phyloP scores from a whole-genome alignment of 2,888 invertebrate species.

The Eristalis arbustorum region DNA sequence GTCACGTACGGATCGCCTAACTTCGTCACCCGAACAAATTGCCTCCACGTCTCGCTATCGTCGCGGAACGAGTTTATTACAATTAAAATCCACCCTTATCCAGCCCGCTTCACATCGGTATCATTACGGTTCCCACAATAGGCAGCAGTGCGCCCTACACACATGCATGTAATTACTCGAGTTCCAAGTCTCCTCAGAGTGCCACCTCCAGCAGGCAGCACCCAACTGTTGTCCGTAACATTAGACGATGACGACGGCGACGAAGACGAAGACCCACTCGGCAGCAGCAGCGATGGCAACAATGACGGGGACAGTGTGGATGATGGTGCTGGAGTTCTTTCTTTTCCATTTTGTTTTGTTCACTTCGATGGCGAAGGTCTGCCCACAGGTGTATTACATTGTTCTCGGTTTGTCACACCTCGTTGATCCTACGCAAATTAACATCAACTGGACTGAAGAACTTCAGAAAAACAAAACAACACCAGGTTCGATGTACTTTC shows the following conservation, averaged over 20 bases:
- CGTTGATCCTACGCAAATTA: conserved; percentile 70
- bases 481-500: conserved; percentile 60
- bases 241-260: conserved; percentile 42
- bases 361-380: conserved; percentile 31
- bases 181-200: neutral
- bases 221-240: conserved; percentile 62
- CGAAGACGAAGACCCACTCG: conserved; percentile 5
- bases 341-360: neutral
- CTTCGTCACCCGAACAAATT: neutral
- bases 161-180: neutral
- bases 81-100: neutral
- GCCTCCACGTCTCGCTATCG: neutral
- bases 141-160: neutral
- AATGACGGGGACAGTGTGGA: conserved; percentile 34
- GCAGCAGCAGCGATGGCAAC: neutral
- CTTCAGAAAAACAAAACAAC: conserved; percentile 20
- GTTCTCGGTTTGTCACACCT: conserved; percentile 67
- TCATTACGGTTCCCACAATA: neutral
- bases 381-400: conserved; percentile 67
- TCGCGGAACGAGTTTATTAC: neutral
- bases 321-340: conserved; percentile 52
- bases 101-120: neutral
- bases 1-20: neutral
- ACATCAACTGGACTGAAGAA: conserved; percentile 53
- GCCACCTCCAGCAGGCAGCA: neutral